Evolutionary conservation across 2,888 invertebrate genomes (phyloP).

Genomic region (Agrilus mali): DNA sequence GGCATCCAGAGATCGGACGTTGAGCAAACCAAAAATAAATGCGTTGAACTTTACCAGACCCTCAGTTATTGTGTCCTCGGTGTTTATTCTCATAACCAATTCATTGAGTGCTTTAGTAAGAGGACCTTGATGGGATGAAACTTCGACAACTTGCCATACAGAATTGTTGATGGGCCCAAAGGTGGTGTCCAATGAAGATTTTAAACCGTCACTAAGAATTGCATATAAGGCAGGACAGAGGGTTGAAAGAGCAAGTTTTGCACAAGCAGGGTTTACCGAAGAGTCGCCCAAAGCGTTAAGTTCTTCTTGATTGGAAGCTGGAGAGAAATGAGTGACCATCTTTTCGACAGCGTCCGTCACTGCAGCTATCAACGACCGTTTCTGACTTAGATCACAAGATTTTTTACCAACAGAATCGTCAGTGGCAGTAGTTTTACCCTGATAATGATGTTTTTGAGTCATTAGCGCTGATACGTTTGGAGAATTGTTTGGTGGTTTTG

Average conservation of each 20-base stretch:
- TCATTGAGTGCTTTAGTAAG: conserved; percentile 75
- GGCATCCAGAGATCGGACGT: conserved; percentile 77
- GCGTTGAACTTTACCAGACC: conserved; percentile 81
- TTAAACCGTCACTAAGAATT: conserved; percentile 73
- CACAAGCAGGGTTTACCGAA: conserved; percentile 49
- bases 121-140: conserved; percentile 75
- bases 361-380: conserved; percentile 56
- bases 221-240: conserved; percentile 77
- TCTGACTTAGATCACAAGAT: conserved; percentile 41
- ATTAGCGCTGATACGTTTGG: conserved; percentile 57
- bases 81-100: conserved; percentile 69
- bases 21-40: conserved; percentile 74
- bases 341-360: conserved; percentile 65
- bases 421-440: conserved; percentile 45
- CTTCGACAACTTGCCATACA: conserved; percentile 83
- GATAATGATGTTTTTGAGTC: conserved; percentile 38
- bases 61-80: conserved; percentile 70
- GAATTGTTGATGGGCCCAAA: conserved; percentile 79
- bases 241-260: conserved; percentile 59
- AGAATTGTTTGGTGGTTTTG: conserved; percentile 52
- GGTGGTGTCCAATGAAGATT: conserved; percentile 66
- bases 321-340: conserved; percentile 57
- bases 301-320: conserved; percentile 51
- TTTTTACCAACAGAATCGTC: conserved; percentile 46
- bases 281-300: conserved; percentile 46